Evolutionary conservation across 2,797 vertebrate genomes (phyloP).

Genomic region (Rhinichthys osculus): DNA sequence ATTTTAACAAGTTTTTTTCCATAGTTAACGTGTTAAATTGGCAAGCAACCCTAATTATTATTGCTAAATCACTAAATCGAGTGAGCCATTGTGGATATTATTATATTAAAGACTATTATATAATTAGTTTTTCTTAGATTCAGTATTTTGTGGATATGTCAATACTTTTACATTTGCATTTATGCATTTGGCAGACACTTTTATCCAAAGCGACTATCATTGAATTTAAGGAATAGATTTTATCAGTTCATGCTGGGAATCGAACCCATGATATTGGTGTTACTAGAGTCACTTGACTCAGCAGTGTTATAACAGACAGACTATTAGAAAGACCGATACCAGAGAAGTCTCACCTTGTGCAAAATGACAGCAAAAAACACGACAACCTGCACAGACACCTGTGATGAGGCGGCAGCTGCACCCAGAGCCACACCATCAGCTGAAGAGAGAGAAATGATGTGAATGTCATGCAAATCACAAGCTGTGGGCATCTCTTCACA

Average conservation of each 20-base stretch:
- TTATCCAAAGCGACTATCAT: not conserved
- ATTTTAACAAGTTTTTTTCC: too few species aligned
- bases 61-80: too few species aligned
- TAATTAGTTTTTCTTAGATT: not conserved
- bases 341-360: slow-evolving; percentile 79
- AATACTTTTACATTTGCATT: not conserved
- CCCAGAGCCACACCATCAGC: slow-evolving; percentile 81
- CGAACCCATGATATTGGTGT: not conserved
- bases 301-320: not conserved
- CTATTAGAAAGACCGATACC: not conserved
- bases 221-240: not conserved
- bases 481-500: not conserved
- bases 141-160: not conserved
- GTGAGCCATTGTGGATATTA: too few species aligned
- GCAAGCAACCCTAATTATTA: not conserved
- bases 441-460: slow-evolving; percentile 17
- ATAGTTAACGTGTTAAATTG: not conserved
- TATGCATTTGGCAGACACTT: not conserved
- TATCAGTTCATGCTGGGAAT: not conserved
- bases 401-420: slow-evolving; percentile 79
- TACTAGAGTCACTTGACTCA: not conserved
- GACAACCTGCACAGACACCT: slow-evolving; percentile 80
- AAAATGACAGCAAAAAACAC: slow-evolving; percentile 85
- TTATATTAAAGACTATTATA: not conserved
- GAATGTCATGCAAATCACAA: not conserved